Percentiles rank a stretch among this genome's conserved stretches.
phyloP scores from a whole-genome alignment of 2,113 vertebrate species.

The Reinhardtius hippoglossoides region DNA sequence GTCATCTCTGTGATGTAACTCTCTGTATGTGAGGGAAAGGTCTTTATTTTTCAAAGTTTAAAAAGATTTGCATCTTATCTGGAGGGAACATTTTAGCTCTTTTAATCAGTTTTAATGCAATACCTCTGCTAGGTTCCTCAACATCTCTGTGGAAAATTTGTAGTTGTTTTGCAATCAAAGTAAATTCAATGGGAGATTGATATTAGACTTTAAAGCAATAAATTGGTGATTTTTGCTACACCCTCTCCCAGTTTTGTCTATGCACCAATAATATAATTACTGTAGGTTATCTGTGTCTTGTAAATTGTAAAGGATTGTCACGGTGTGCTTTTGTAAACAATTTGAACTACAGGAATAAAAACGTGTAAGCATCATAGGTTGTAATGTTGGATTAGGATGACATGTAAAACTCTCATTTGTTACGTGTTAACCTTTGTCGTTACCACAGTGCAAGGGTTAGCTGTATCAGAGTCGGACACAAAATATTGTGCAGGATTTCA shows the following conservation, averaged over 20 bases:
- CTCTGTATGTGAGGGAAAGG: constrained; percentile 65
- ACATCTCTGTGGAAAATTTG: constrained; percentile 75
- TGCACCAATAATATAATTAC: constrained; percentile 83
- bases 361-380: constrained; percentile 65
- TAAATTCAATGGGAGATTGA: constrained; percentile 74
- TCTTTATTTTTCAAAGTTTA: constrained; percentile 70
- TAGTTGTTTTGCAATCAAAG: constrained; percentile 82
- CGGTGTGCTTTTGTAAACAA: constrained; percentile 76
- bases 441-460: constrained; percentile 39
- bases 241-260: constrained; percentile 81
- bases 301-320: constrained; percentile 76
- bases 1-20: constrained; percentile 76
- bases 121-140: constrained; percentile 79
- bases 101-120: constrained; percentile 83
- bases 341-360: constrained; percentile 74
- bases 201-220: constrained; percentile 85
- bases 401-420: constrained; percentile 62
- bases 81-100: constrained; percentile 75
- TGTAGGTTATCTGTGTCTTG: constrained; percentile 80
- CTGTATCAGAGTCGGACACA: constrained; percentile 56
- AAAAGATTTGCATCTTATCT: constrained; percentile 66
- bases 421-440: constrained; percentile 64
- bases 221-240: constrained; percentile 82
- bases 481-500: constrained; percentile 49
- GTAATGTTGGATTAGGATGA: constrained; percentile 67